phyloP scores from a whole-genome alignment of 2,797 vertebrate genomes.

The Phataginus tetradactyla region DNA sequence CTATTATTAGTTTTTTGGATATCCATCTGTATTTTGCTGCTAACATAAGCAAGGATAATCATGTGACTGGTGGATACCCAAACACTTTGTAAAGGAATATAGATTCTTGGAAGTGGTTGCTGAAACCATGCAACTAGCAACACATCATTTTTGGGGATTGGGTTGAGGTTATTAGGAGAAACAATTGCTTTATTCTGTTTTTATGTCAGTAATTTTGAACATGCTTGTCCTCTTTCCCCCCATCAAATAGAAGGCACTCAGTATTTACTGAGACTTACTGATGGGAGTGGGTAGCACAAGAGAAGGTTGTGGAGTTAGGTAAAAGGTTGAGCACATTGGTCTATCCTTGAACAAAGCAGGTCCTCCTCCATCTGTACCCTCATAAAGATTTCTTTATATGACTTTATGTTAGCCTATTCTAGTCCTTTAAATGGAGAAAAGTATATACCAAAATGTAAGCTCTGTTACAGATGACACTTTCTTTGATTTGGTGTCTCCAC shows the following conservation, averaged over 20 bases:
- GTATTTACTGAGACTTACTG: constrained; percentile 12
- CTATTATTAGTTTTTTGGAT: constrained; percentile 33
- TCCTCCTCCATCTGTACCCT: background rate
- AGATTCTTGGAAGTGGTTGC: constrained; percentile 28
- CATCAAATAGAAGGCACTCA: background rate
- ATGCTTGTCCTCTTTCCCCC: background rate
- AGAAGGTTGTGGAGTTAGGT: background rate
- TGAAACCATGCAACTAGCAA: background rate
- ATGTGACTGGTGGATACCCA: background rate
- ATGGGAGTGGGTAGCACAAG: background rate
- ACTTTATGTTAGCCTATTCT: background rate
- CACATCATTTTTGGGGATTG: constrained; percentile 30
- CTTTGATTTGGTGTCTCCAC: background rate
- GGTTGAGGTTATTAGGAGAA: background rate
- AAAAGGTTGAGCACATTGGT: background rate
- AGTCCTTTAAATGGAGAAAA: constrained; percentile 28
- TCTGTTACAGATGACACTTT: background rate
- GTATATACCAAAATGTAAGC: background rate
- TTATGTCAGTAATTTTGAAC: constrained; percentile 20
- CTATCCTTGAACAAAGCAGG: background rate
- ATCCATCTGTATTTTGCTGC: constrained; percentile 9
- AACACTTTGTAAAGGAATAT: background rate
- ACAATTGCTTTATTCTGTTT: background rate
- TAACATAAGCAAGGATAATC: constrained; percentile 1
- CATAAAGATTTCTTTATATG: background rate